Evolutionary conservation across 2,113 vertebrate species (phyloP).

Genomic region (Aspidoscelis tigris): DNA sequence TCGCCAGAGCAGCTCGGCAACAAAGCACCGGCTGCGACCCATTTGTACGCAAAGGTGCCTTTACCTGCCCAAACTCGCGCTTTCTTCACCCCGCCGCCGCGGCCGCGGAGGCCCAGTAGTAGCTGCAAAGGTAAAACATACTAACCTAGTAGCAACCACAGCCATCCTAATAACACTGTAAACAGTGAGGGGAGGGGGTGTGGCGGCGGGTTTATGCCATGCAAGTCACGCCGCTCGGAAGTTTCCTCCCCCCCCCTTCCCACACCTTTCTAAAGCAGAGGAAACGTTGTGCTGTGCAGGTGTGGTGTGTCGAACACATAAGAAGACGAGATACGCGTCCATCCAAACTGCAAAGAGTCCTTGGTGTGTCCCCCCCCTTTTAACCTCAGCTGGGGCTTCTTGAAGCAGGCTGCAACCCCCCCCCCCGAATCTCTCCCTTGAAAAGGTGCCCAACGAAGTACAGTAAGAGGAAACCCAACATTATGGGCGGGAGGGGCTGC

Average conservation of each 20-base stretch:
- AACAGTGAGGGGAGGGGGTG: background rate
- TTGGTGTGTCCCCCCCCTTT: background rate
- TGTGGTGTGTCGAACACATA: background rate
- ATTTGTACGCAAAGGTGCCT: constrained; percentile 21
- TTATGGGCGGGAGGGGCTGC: background rate
- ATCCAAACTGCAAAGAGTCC: background rate
- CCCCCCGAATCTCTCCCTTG: background rate
- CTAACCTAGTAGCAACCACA: too few species aligned
- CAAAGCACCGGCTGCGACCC: constrained; percentile 31
- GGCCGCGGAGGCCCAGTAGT: constrained; percentile 12
- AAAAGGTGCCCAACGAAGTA: background rate
- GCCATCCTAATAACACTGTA: too few species aligned
- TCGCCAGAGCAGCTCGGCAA: constrained; percentile 33
- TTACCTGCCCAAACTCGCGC: background rate
- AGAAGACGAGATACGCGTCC: too few species aligned
- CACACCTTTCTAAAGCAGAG: too few species aligned
- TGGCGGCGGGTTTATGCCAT: constrained; percentile 23
- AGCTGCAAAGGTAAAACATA: constrained; percentile 52
- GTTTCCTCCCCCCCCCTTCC: background rate
- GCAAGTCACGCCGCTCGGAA: constrained; percentile 7
- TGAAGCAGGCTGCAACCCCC: too few species aligned
- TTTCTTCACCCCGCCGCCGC: constrained; percentile 1
- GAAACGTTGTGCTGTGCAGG: background rate
- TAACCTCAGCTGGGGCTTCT: background rate
- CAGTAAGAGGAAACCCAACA: constrained; percentile 9